Conservation (phyloP, 1,140 invertebrate species). For the Melipona quadrifasciata region DNA sequence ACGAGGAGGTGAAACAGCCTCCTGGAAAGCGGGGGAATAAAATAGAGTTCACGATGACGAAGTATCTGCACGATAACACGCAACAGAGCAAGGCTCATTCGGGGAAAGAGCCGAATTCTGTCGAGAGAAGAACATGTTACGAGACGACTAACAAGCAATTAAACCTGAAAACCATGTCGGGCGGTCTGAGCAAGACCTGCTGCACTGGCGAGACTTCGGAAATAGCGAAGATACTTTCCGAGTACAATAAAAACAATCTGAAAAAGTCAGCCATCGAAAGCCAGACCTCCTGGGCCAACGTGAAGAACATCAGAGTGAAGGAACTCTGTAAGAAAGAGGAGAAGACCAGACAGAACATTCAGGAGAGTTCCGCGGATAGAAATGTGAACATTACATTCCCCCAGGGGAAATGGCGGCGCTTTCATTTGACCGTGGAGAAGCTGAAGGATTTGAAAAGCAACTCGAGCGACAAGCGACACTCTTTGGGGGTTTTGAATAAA, state of each 20-base stretch:
- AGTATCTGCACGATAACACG: not conserved
- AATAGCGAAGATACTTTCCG: slow-evolving; percentile 68
- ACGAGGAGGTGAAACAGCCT: slow-evolving; percentile 19
- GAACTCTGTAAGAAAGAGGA: not conserved
- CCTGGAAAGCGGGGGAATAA: slow-evolving; percentile 17
- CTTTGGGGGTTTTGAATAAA: not conserved
- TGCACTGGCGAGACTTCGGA: slow-evolving; percentile 60
- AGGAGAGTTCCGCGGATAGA: not conserved
- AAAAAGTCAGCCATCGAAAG: slow-evolving; percentile 41
- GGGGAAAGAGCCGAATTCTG: not conserved
- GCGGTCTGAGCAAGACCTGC: slow-evolving; percentile 13
- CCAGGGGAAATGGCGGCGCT: slow-evolving; percentile 53
- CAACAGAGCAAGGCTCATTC: slow-evolving; percentile 31
- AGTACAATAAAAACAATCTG: slow-evolving; percentile 60
- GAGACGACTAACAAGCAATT: not conserved
- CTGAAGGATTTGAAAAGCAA: slow-evolving; percentile 22
- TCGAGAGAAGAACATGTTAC: not conserved
- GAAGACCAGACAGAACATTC: not conserved
- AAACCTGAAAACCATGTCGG: not conserved
- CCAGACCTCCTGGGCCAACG: not conserved
- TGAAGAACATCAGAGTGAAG: slow-evolving; percentile 25
- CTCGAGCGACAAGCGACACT: not conserved
- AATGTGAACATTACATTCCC: slow-evolving; percentile 35
- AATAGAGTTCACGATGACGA: slow-evolving; percentile 33
- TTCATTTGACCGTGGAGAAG: slow-evolving; percentile 46